Evolutionary conservation across 1,140 invertebrate genomes (phyloP).

Genomic region (Aethina tumida): DNA sequence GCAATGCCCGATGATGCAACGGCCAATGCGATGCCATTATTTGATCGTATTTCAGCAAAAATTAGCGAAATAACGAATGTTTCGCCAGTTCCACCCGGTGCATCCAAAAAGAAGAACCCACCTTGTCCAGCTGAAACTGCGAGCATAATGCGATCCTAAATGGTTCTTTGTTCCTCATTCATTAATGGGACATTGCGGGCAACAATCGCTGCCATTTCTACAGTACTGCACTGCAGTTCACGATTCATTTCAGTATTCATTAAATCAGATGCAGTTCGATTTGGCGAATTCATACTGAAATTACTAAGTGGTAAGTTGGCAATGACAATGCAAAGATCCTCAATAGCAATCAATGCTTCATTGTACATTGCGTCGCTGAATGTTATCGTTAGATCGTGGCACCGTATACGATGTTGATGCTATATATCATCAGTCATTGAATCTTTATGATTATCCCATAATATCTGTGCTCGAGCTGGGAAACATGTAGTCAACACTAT

Average conservation of each 20-base stretch:
- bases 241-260: too few species aligned
- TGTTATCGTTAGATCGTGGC: too few species aligned
- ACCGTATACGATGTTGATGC: too few species aligned
- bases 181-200: slow-evolving; percentile 14
- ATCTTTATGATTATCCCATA: slow-evolving; percentile 21
- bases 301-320: too few species aligned
- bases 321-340: too few species aligned
- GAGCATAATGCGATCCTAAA: slow-evolving; percentile 20
- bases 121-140: too few species aligned
- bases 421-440: slow-evolving; percentile 19
- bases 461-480: slow-evolving; percentile 7
- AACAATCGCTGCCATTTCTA: slow-evolving; percentile 18
- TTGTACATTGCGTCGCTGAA: too few species aligned
- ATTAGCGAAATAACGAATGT: slow-evolving; percentile 32
- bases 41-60: slow-evolving; percentile 21
- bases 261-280: too few species aligned
- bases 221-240: slow-evolving; percentile 8
- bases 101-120: slow-evolving; percentile 23
- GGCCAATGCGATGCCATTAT: slow-evolving; percentile 27
- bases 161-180: slow-evolving; percentile 15
- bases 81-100: slow-evolving; percentile 33
- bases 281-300: too few species aligned
- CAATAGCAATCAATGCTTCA: too few species aligned
- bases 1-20: slow-evolving; percentile 40
- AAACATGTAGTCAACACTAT: slow-evolving; percentile 17